Conservation (phyloP, 37 sponge, comb jelly and placozoan genomes). For the Dysidea cf. avara region DNA sequence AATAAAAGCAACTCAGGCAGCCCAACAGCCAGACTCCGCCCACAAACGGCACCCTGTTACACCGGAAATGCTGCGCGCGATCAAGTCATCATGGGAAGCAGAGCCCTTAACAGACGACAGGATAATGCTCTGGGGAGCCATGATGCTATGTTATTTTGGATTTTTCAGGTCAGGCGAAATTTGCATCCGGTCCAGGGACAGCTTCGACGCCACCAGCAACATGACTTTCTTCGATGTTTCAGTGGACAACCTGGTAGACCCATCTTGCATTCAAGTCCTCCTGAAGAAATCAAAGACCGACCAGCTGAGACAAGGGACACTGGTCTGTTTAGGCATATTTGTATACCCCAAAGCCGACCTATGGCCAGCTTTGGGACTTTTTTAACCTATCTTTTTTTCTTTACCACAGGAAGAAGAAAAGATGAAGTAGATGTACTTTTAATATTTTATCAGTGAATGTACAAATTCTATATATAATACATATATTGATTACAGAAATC, state of each 20-base stretch:
- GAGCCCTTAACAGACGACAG: not conserved
- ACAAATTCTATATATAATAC: too few relatives aligned
- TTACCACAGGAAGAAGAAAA: too few relatives aligned
- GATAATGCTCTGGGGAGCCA: conserved; percentile 33
- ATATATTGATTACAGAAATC: too few relatives aligned
- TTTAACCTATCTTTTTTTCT: too few relatives aligned
- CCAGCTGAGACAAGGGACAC: too few relatives aligned
- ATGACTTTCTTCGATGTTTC: conserved; percentile 3
- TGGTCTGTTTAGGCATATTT: too few relatives aligned
- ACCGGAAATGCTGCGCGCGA: not conserved
- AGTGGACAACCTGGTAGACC: not conserved
- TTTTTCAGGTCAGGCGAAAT: conserved; percentile 41
- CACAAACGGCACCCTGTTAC: conserved; percentile 21
- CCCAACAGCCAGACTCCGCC: not conserved
- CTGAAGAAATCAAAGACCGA: too few relatives aligned
- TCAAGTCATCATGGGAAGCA: not conserved
- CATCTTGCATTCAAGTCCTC: too few relatives aligned
- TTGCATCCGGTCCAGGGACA: not conserved
- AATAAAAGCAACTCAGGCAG: not conserved
- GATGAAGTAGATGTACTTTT: too few relatives aligned
- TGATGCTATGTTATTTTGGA: conserved; percentile 16
- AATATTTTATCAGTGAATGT: too few relatives aligned
- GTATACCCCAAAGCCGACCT: too few relatives aligned
- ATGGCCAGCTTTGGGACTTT: too few relatives aligned
- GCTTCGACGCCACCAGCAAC: not conserved